Evolutionary conservation across 2,797 vertebrate genomes (phyloP).

Genomic region (Austrolebias charrua): DNA sequence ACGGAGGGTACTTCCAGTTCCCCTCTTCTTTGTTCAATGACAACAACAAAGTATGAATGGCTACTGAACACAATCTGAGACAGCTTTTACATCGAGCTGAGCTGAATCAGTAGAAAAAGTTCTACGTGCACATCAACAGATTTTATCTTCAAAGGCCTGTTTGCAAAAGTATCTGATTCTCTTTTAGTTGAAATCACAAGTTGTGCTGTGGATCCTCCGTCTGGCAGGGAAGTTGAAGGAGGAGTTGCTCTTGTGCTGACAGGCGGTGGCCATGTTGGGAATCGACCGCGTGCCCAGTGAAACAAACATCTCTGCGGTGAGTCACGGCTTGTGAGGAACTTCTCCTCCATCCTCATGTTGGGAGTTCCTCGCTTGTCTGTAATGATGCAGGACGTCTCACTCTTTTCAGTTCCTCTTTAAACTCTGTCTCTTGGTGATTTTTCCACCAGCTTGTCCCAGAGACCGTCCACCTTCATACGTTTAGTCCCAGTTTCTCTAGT

Average conservation of each 20-base stretch:
- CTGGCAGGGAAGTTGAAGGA: constrained; percentile 28
- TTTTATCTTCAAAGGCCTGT: too few species aligned
- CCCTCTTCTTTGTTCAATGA: too few species aligned
- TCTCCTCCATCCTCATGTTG: constrained; percentile 11
- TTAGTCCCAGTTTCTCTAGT: constrained; percentile 3
- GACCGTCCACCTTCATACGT: constrained; percentile 51
- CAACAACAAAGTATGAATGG: too few species aligned
- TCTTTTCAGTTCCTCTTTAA: constrained; percentile 11
- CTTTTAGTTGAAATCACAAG: constrained; percentile 42
- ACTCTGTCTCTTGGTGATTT: too few species aligned
- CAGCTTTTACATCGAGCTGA: too few species aligned
- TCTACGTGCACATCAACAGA: too few species aligned
- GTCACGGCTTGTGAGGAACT: constrained; percentile 42
- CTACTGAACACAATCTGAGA: too few species aligned
- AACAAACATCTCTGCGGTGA: constrained; percentile 70
- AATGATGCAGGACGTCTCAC: constrained; percentile 50
- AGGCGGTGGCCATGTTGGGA: constrained; percentile 70
- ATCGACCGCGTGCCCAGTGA: constrained; percentile 53
- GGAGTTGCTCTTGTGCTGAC: constrained; percentile 56
- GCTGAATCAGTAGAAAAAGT: too few species aligned
- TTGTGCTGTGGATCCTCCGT: constrained; percentile 48
- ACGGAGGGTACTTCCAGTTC: too few species aligned
- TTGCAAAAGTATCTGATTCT: constrained; percentile 42
- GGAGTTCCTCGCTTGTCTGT: constrained; percentile 60
- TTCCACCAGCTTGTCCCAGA: constrained; percentile 31